Percentiles rank a stretch among this genome's conserved stretches.
These are phyloP conservation scores for Peromyscus polionotus DNA, from an alignment of 2,113 vertebrate species.

Conservation along the genomic window DNA sequence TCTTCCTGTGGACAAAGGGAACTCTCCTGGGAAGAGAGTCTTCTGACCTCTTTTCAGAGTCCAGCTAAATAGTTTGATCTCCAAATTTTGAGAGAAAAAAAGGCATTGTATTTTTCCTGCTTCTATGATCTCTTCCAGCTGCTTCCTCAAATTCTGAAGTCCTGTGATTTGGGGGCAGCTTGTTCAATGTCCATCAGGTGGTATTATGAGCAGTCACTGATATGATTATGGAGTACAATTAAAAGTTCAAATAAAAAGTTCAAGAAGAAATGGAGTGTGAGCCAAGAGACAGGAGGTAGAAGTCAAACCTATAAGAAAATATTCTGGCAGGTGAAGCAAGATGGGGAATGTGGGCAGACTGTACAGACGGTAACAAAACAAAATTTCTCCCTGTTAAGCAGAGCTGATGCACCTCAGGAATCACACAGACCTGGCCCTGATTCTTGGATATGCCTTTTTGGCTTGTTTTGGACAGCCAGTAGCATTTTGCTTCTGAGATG, in stretches of 20 bases:
- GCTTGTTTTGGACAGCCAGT: constrained; percentile 44
- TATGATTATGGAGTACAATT: neutral
- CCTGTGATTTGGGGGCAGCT: neutral
- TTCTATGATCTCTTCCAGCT: neutral
- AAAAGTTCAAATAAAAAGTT: neutral
- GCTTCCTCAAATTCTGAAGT: neutral
- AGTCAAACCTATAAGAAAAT: neutral
- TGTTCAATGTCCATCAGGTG: neutral
- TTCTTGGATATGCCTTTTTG: neutral
- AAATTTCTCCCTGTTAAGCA: neutral
- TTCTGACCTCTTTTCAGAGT: neutral
- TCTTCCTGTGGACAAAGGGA: neutral
- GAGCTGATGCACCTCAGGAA: neutral
- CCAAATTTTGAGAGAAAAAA: neutral
- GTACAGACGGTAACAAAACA: neutral
- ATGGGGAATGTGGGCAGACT: neutral
- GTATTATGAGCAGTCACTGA: neutral
- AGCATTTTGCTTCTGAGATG: constrained; percentile 36
- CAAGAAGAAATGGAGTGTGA: neutral
- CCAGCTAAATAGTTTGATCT: neutral
- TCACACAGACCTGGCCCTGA: neutral
- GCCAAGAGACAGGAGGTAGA: neutral
- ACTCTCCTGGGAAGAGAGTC: neutral
- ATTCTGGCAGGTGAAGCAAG: neutral
- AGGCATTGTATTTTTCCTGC: neutral